Base-by-base conservation (phyloP, 2,113 vertebrate genomes). In the Acanthisitta chloris region DNA sequence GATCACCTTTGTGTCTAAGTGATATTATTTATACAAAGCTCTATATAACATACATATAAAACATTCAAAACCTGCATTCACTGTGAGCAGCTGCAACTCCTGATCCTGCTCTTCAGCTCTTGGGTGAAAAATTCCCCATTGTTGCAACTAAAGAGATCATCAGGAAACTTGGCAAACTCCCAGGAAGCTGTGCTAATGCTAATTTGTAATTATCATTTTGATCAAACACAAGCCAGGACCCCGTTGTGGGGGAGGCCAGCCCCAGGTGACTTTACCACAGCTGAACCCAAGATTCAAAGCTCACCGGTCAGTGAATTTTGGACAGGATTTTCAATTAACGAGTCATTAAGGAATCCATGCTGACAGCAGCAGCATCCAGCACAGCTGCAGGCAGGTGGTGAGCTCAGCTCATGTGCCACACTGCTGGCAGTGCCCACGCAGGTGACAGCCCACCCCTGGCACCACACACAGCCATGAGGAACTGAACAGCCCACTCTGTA, bases 401-500 rank as follows among this genome's bases (percentile, higher is more conserved):
- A 86, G 82, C 4, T 5, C 6, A 2, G 87, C 72, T 90, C 52
- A 54, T 1, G 17, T 67, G 76, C 49, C 58, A 54, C 12, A 3
- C 29, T 43, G 59, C 21, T 7, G 28, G 66, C 78, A 59, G 43
- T 4, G 51, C n/a, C 46, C 31, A 13, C 2, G 1, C 20, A 10
- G 15, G 57, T 6, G 1, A 77, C 45, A 88, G 81, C 48, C 54
- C 67, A 64, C 14, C 2, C 2, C 2, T 2, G 12, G n/a, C 54
- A n/a, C 28, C 76, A 31, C 7, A 33, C 2, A 10, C 16, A 33
- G 43, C 24, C 8, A 19, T 0, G 2, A 46, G 67, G 77, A 71
- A 51, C 51, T 13, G 45, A 49, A 49, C 0, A 1, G 91, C n/a
- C 18, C 1, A 5, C 58, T 14, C 43, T 2, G 0, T 0, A 3